These are phyloP conservation scores for Drosophila ezoana DNA, from an alignment of 2,888 invertebrate species.

Conservation along the genomic window DNA sequence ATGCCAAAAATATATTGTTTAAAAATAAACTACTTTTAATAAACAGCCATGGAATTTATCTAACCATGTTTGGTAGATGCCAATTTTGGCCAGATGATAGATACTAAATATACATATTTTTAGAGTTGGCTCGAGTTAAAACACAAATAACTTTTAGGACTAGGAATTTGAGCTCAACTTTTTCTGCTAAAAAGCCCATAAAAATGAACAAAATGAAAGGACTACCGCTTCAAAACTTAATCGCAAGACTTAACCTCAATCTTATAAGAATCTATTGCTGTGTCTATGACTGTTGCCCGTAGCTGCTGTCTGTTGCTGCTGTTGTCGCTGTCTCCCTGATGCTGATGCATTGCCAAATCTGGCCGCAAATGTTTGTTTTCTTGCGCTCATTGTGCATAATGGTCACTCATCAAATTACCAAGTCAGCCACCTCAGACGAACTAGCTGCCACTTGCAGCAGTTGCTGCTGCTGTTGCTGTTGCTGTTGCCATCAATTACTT, in stretches of 20 bases:
- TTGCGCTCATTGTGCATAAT: conserved; percentile 57
- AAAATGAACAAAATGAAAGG: conserved; percentile 39
- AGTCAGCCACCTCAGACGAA: conserved; percentile 34
- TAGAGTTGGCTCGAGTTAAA: too few species aligned
- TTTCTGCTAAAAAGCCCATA: not conserved
- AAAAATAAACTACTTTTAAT: too few species aligned
- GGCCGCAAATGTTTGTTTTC: conserved; percentile 60
- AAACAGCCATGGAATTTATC: too few species aligned
- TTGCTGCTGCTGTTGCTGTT: conserved; percentile 44
- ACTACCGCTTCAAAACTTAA: conserved; percentile 16
- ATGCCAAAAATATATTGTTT: too few species aligned
- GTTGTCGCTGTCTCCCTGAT: conserved; percentile 26
- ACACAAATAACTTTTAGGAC: too few species aligned
- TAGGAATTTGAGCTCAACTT: not conserved
- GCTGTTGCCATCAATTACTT: conserved; percentile 63
- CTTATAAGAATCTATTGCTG: conserved; percentile 36
- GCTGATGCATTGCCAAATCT: conserved; percentile 56
- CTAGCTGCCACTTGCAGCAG: conserved; percentile 48
- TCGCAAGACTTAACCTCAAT: conserved; percentile 64
- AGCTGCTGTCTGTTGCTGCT: conserved; percentile 19
- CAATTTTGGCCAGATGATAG: too few species aligned
- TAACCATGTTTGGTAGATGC: too few species aligned
- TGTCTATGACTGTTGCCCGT: conserved; percentile 24
- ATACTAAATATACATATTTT: too few species aligned
- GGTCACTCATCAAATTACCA: conserved; percentile 71